Evolutionary conservation across 2,888 invertebrate genomes (phyloP).

Genomic region (Nomada ferruginata): DNA sequence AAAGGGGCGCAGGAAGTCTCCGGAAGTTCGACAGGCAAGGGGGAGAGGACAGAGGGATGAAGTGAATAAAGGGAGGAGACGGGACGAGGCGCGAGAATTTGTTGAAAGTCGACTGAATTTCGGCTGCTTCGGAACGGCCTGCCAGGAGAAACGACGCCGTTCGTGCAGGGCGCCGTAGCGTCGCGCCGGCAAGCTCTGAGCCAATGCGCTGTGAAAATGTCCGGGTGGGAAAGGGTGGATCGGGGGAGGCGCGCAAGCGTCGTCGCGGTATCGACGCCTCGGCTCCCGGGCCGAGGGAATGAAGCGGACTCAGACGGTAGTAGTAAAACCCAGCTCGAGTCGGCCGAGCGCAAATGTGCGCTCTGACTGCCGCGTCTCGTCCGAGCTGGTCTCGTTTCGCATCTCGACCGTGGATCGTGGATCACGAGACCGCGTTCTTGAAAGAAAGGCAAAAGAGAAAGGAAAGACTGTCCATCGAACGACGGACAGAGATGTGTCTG

Average conservation of each 20-base stretch:
- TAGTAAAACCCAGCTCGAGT: slow-evolving; percentile 82
- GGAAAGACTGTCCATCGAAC: slow-evolving; percentile 3
- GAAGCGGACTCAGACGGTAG: slow-evolving; percentile 72
- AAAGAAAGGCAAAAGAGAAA: neutral
- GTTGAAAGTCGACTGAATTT: slow-evolving; percentile 29
- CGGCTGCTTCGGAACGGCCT: neutral
- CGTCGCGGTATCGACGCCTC: slow-evolving; percentile 79
- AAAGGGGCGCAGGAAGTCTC: neutral
- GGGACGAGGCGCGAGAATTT: slow-evolving; percentile 21
- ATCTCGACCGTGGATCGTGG: slow-evolving; percentile 30
- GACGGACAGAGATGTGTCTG: neutral
- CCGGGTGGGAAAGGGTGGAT: slow-evolving; percentile 72
- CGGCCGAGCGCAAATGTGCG: slow-evolving; percentile 72
- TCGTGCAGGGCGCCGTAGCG: slow-evolving; percentile 56
- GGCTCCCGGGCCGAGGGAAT: slow-evolving; percentile 79
- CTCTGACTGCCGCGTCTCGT: slow-evolving; percentile 57
- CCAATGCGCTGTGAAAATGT: slow-evolving; percentile 76
- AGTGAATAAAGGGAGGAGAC: neutral
- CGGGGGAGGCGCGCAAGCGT: slow-evolving; percentile 83
- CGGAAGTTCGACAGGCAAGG: neutral
- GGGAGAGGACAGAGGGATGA: neutral
- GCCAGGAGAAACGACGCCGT: slow-evolving; percentile 34
- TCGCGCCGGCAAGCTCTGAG: slow-evolving; percentile 70
- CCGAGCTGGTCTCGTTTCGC: slow-evolving; percentile 26
- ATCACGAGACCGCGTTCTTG: slow-evolving; percentile 15